Conservation (phyloP, 1,140 invertebrate species). For the Nymphalis io region DNA sequence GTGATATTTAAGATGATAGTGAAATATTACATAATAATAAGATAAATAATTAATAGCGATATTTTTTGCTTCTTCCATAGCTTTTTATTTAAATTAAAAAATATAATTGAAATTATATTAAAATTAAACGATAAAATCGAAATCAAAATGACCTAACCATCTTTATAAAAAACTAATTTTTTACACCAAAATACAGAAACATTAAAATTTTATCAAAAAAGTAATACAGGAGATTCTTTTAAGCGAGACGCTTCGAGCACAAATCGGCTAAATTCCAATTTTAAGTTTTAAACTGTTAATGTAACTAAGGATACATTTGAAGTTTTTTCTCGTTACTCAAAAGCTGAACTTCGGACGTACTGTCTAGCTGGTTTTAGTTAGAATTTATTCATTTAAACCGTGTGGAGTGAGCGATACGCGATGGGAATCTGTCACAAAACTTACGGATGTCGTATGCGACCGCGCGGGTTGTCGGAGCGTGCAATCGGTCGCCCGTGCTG, state of each 20-base stretch:
- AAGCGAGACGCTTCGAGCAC: conserved; percentile 32
- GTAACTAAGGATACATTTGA: conserved; percentile 43
- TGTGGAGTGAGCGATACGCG: conserved; percentile 38
- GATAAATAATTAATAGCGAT: too few relatives aligned
- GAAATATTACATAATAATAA: too few relatives aligned
- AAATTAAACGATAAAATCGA: background rate
- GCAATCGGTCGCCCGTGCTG: conserved; percentile 44
- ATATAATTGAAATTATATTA: background rate
- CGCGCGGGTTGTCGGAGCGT: conserved; percentile 45
- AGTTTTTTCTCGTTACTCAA: conserved; percentile 34
- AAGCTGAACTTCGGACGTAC: conserved; percentile 10
- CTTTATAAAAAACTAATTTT: background rate
- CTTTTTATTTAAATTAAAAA: too few relatives aligned
- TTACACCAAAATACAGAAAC: conserved; percentile 15
- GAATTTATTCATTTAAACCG: conserved; percentile 14
- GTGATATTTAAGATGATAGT: too few relatives aligned
- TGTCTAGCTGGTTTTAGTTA: conserved; percentile 19
- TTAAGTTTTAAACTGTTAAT: conserved; percentile 58
- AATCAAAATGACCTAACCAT: background rate
- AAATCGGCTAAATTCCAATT: conserved; percentile 48
- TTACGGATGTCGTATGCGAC: conserved; percentile 46
- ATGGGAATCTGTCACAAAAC: conserved; percentile 54
- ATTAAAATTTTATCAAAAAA: conserved; percentile 37
- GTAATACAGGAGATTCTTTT: conserved; percentile 40
- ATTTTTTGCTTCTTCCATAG: too few relatives aligned